Conservation (phyloP, 2,888 invertebrate species). For the Salpingus planirostris region DNA sequence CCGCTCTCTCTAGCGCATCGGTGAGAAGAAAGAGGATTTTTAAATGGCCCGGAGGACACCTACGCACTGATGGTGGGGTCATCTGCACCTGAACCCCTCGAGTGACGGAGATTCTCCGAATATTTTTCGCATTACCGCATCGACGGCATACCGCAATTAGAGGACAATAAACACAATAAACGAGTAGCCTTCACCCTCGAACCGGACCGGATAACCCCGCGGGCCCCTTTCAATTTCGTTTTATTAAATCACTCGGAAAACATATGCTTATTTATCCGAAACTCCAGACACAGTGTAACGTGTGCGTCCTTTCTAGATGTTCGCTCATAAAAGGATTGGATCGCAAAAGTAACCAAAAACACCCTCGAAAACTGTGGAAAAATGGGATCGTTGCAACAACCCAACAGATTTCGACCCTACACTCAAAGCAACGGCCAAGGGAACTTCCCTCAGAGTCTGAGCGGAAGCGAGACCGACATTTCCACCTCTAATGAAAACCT, state of each 20-base stretch:
- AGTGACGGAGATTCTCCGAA: no score
- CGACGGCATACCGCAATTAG: no score
- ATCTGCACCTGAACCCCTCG: no score
- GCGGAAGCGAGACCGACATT: slow-evolving; percentile 84
- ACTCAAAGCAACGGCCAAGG: slow-evolving; percentile 26
- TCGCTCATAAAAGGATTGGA: slow-evolving; percentile 21
- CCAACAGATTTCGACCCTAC: slow-evolving; percentile 31
- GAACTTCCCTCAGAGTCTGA: slow-evolving; percentile 61
- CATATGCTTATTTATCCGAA: slow-evolving; percentile 1
- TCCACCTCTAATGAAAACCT: slow-evolving; percentile 86
- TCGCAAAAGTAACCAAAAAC: slow-evolving; percentile 8
- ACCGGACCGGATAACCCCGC: background rate
- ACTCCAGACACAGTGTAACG: slow-evolving; percentile 20
- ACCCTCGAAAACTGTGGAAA: slow-evolving; percentile 7
- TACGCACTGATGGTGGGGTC: no score
- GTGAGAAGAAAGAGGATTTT: background rate
- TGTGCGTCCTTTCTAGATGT: slow-evolving; percentile 19
- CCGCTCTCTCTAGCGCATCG: slow-evolving; percentile 21
- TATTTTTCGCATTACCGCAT: no score
- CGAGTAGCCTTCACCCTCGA: no score
- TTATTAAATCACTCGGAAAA: background rate
- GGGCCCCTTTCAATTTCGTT: background rate
- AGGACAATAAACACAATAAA: no score
- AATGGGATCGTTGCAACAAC: slow-evolving; percentile 29
- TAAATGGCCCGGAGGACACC: no score